Evolutionary conservation across 2,113 vertebrate species (phyloP), one percentile per base, ranked within the genome.

Genomic region (Hepsetus odoe): DNA sequence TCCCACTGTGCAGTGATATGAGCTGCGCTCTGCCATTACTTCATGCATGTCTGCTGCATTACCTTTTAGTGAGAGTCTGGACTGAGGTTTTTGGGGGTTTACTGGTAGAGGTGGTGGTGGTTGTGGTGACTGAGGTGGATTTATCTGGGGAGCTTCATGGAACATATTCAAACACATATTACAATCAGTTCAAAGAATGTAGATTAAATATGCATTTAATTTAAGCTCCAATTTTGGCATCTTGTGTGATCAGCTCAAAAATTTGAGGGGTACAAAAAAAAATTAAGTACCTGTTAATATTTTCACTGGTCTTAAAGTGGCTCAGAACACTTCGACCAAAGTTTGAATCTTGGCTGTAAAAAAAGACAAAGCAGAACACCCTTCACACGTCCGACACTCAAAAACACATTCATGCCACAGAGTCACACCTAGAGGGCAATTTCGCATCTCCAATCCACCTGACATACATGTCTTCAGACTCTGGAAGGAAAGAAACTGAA

Each of bases 311-410:
- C 79, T 16, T 87, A 82, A 74, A 67, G 0, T 66, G 82, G 68
- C 71, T 24, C 3, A 93, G 72, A 77, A 92, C 85, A 30, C 28
- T 81, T 85, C 79, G 93, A 38, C 94, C 96, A 10, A 93, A 97
- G 90, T 99, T 98, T 85, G 95, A 92, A 82, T 96, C 94, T 13
- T 59, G 84, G 80, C 97, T 99, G 85, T 65, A 74, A 85, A 86
- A 88, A 59, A 85, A 61, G 46, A 1, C 14, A 55, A 33, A 44
- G 22, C 40, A 42, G 40, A 8, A 42, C 40, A 42, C 9, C 40
- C 9, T 38, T 38, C 8, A 38, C 8, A 38, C 8, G 13, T 44
- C 4, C 16, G 42, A 16, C 12, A 44, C 3, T 14, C 8, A 14
- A 4, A 44, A 44, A n/a, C n/a, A n/a, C n/a, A n/a, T n/a, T n/a